Evolutionary conservation across 2,113 vertebrate species (phyloP).

Genomic region (Neomonachus schauinslandi): DNA sequence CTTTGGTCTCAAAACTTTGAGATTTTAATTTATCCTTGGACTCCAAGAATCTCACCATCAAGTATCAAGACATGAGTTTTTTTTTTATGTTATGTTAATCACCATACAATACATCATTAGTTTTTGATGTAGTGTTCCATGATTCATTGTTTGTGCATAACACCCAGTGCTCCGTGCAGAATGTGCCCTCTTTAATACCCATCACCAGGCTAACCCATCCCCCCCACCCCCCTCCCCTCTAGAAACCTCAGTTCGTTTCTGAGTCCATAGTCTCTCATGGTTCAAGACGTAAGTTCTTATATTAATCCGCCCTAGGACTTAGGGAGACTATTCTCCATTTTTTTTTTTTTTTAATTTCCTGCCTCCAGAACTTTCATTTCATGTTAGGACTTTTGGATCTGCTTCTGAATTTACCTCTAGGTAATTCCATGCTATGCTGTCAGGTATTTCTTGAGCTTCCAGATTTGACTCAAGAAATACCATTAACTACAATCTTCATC

Average conservation of each 20-base stretch:
- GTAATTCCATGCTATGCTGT: background rate
- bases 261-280: too few species aligned
- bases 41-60: background rate
- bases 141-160: too few species aligned
- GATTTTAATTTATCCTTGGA: background rate
- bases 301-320: background rate
- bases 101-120: too few species aligned
- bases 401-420: background rate
- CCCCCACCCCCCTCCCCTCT: too few species aligned
- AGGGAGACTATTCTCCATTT: background rate
- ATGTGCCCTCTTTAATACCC: too few species aligned
- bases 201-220: too few species aligned
- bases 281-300: background rate
- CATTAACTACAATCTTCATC: background rate
- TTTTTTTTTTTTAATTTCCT: background rate
- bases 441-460: constrained; percentile 21
- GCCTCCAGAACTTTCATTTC: background rate
- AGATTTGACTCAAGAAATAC: constrained; percentile 22
- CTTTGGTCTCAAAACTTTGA: background rate
- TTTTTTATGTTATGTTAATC: too few species aligned
- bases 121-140: too few species aligned
- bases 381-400: background rate
- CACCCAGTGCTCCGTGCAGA: too few species aligned
- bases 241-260: too few species aligned
- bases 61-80: background rate